A percentile compares a stretch with the other conserved stretches of the same genome.
These are phyloP conservation scores for Choristoneura rosaceana DNA, from an alignment of 2,888 invertebrate genomes.

Conservation along the genomic window DNA sequence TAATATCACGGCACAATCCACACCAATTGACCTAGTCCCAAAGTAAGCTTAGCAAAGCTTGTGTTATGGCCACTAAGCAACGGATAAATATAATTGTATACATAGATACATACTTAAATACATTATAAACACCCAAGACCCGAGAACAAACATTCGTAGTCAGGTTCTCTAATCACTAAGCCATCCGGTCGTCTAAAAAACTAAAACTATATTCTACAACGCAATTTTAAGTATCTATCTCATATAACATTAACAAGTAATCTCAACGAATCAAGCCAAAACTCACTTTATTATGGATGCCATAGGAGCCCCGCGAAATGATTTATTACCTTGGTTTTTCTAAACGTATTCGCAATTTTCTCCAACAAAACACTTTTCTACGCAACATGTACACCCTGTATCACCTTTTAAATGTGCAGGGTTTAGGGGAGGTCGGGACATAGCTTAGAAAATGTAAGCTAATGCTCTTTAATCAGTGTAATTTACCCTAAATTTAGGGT, in stretches of 20 bases:
- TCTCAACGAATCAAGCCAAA: neutral
- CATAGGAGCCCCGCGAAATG: neutral
- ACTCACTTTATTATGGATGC: neutral
- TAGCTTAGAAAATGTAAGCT: conserved; percentile 43
- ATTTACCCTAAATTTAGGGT: too few species aligned
- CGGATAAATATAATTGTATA: too few species aligned
- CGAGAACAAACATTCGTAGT: too few species aligned
- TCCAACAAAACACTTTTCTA: conserved; percentile 48
- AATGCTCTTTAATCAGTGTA: neutral
- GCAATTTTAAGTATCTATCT: neutral
- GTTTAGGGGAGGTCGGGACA: conserved; percentile 49
- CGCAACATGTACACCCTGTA: conserved; percentile 49
- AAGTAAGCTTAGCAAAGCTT: too few species aligned
- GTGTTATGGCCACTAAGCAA: too few species aligned
- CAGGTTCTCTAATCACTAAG: too few species aligned
- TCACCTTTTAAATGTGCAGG: conserved; percentile 54
- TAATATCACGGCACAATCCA: too few species aligned
- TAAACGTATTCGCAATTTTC: conserved; percentile 21
- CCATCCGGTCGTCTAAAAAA: too few species aligned
- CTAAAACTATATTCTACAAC: neutral
- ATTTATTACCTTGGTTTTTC: neutral
- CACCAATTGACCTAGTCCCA: too few species aligned
- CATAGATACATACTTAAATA: too few species aligned
- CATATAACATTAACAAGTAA: neutral
- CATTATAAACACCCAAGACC: too few species aligned